Conservation (phyloP, 2,113 vertebrate genomes). For the Protobothrops flavoviridis region DNA sequence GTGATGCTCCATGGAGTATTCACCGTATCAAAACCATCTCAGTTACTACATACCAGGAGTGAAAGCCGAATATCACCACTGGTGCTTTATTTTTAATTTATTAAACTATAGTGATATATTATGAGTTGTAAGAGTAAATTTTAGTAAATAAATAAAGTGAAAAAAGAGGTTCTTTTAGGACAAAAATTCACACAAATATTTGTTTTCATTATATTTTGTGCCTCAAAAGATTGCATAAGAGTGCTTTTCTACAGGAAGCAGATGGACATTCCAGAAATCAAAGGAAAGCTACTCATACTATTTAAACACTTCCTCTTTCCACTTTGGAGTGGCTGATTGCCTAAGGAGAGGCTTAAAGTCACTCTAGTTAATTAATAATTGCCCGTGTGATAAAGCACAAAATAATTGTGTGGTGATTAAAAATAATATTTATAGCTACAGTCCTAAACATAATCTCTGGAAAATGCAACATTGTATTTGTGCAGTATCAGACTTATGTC, state of each 20-base stretch:
- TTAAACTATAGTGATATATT: neutral
- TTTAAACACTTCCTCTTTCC: slow-evolving; percentile 63
- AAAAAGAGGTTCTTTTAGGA: slow-evolving; percentile 9
- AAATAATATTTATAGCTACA: neutral
- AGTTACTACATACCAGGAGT: neutral
- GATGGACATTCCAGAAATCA: slow-evolving; percentile 58
- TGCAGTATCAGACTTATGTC: neutral
- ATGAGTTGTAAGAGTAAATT: neutral
- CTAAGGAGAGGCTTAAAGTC: neutral
- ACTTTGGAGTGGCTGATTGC: slow-evolving; percentile 53
- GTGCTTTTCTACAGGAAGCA: slow-evolving; percentile 61
- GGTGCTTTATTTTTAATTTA: neutral
- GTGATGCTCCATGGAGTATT: neutral
- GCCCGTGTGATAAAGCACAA: neutral
- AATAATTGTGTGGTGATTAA: neutral
- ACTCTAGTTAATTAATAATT: slow-evolving; percentile 5
- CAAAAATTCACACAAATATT: slow-evolving; percentile 20
- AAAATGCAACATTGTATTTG: neutral
- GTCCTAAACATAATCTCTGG: neutral
- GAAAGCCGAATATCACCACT: neutral
- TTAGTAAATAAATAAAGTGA: neutral
- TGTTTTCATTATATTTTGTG: neutral
- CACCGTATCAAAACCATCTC: neutral
- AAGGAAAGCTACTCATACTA: slow-evolving; percentile 49
- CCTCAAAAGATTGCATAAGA: slow-evolving; percentile 53